Evolutionary conservation across 2,888 invertebrate genomes (phyloP), one percentile per base, ranked within the genome.

Genomic region (Nebria salina): DNA sequence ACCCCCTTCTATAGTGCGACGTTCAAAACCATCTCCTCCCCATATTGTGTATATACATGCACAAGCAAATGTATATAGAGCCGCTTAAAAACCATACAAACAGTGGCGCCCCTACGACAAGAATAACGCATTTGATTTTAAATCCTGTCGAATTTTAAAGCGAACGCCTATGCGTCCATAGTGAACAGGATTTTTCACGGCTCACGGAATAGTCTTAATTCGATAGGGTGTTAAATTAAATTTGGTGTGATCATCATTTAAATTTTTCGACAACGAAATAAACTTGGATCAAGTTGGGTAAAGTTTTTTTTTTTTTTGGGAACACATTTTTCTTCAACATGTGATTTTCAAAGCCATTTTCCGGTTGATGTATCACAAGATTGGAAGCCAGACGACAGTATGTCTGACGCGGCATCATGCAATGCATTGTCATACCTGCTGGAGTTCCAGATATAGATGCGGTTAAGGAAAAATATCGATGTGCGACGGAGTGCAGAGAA

Each of bases 331-430:
- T 76, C 81, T 76, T 72, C 70, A 76, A 76, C 75, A 41, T 66
- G 81, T 81, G 81, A 81, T 81, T 81, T 76, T 34, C 75, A 81
- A 81, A 81, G 81, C 81, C 81, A 81, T 81, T 81, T 81, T 81
- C 81, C 81, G 41, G 76, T 70, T 81, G 81, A 76, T 81, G 81
- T 81, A 81, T 81, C 81, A 81, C 81, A 81, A 41, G 76, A 78
- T 13, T 13, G 75, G 43, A 15, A 70, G 72, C 2, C 72, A 73
- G 74, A 65, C 34, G 25, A 72, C 81, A 81, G 75, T 81, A 81
- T 81, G 81, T 81, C 81, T 81, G 26, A 2, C 75, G 64, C 65
- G 13, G 73, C 34, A 34, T 34, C 34, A 34, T 34, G 34, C 34
- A 34, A 34, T 73, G 7, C 54, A 73, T 73, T 41, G 73, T 73